These are phyloP conservation scores for Gymnobelideus leadbeateri DNA, from an alignment of 2,113 vertebrate species.

Conservation along the genomic window DNA sequence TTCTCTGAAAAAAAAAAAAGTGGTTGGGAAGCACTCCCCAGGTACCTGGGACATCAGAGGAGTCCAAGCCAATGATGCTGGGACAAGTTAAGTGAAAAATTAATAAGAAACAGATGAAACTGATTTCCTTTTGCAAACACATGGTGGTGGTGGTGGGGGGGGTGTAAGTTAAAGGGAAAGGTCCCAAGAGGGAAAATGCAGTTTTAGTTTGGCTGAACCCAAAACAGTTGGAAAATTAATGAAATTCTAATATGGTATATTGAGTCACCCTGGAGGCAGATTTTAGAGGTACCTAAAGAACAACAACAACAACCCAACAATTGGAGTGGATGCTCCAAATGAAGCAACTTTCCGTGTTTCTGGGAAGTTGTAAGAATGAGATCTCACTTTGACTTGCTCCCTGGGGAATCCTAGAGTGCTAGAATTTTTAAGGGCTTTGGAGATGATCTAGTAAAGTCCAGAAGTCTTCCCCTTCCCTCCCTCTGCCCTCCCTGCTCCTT, in stretches of 20 bases:
- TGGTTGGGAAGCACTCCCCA: not conserved
- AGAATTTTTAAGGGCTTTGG: not conserved
- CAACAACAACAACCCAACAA: not conserved
- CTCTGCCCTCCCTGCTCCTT: too few relatives aligned
- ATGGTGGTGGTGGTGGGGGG: not conserved
- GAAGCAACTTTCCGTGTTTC: not conserved
- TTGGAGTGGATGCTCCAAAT: not conserved
- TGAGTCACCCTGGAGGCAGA: not conserved
- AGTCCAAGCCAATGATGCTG: not conserved
- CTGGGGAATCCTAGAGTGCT: not conserved
- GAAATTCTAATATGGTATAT: not conserved
- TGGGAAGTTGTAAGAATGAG: not conserved
- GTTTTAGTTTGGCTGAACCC: not conserved
- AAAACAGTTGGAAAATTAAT: not conserved
- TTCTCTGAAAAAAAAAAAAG: not conserved
- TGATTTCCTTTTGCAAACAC: not conserved
- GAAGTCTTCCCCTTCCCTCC: not conserved
- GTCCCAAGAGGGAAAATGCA: not conserved
- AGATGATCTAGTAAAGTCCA: not conserved
- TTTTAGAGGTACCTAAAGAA: not conserved
- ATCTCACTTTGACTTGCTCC: not conserved
- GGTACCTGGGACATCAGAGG: not conserved
- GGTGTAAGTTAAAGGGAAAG: not conserved
- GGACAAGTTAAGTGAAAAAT: not conserved
- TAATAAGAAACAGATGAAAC: conserved; percentile 3